Evolutionary conservation across 1,140 invertebrate genomes (phyloP), one percentile per base, ranked within the genome.

Genomic region (Macrosteles quadrilineatus): DNA sequence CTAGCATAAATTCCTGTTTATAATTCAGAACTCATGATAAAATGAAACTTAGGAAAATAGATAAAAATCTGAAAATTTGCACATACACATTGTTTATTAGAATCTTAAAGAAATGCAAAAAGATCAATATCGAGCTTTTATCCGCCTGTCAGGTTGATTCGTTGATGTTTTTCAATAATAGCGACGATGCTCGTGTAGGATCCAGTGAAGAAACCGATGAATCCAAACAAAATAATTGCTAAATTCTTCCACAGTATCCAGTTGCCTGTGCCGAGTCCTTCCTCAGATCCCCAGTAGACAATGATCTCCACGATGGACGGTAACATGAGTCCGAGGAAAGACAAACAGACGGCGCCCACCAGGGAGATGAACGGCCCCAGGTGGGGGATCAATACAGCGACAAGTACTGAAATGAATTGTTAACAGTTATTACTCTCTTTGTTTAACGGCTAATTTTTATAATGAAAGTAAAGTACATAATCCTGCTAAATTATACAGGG

Each of bases 301-400:
- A 91, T 82, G 67, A 96, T 85, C 75, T 98, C 93, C 59, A 97
- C 90, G n/a, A 96, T 80, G 1, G 95, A 91, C 0, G 96, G 96
- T 74, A 97, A 91, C 23, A 98, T 86, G 0, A 98, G 83, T 0
- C 95, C 94, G 65, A 97, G 82, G 0, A 91, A 88, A 21, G 93
- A 93, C 71, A 93, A 93, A 77, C 92, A 93, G 6, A 97, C 83
- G 0, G 96, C 93, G 2, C 96, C 96, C 53, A 97, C 91, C 29
- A 97, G 81, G 0, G 95, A 95, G 72, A 98, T 98, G 78, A 97
- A 90, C 0, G 95, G 83, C 53, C 92, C 91, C 55, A 98, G 82
- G 74, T 94, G 83, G 0, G 95, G 94, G 66, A 98, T 89, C 0
- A 87, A 83, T 68, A 91, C 87, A 0, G 95, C 95, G 62, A 97